Evolutionary conservation across 2,113 vertebrate genomes (phyloP).

Genomic region (Propithecus coquereli): DNA sequence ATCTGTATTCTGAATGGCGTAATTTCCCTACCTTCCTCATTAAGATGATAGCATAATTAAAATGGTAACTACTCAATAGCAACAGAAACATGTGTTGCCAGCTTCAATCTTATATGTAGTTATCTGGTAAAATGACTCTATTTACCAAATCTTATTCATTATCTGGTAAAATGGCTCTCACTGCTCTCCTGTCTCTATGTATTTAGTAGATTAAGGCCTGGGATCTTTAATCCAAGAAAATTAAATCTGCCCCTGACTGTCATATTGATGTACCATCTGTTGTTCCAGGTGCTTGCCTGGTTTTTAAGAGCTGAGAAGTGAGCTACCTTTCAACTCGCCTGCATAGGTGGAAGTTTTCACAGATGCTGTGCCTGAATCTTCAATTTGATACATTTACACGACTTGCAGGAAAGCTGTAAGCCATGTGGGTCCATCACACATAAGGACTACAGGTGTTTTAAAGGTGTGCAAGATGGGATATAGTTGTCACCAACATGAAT

Average conservation of each 20-base stretch:
- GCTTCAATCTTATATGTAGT: background rate
- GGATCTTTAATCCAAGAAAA: constrained; percentile 74
- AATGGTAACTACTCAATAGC: constrained; percentile 26
- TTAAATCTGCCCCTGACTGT: constrained; percentile 64
- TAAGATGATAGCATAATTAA: constrained; percentile 8
- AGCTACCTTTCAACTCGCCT: constrained; percentile 58
- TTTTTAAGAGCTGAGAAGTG: constrained; percentile 42
- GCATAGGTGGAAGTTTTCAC: constrained; percentile 50
- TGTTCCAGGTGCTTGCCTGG: constrained; percentile 65
- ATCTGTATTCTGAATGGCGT: background rate
- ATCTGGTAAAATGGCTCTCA: constrained; percentile 43
- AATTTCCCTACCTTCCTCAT: background rate
- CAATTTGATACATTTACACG: constrained; percentile 37
- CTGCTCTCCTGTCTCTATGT: constrained; percentile 21
- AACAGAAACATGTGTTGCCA: constrained; percentile 22
- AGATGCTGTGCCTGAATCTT: constrained; percentile 48
- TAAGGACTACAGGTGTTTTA: background rate
- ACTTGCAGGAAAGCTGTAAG: constrained; percentile 41
- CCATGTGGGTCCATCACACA: constrained; percentile 43
- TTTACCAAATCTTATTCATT: constrained; percentile 7
- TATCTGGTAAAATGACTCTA: background rate
- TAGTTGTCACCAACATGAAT: background rate
- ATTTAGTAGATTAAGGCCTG: constrained; percentile 62
- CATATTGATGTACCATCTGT: constrained; percentile 72
- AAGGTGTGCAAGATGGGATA: background rate